Base-by-base conservation (phyloP, 2,888 invertebrate species). In the Bellardia bayeri region DNA sequence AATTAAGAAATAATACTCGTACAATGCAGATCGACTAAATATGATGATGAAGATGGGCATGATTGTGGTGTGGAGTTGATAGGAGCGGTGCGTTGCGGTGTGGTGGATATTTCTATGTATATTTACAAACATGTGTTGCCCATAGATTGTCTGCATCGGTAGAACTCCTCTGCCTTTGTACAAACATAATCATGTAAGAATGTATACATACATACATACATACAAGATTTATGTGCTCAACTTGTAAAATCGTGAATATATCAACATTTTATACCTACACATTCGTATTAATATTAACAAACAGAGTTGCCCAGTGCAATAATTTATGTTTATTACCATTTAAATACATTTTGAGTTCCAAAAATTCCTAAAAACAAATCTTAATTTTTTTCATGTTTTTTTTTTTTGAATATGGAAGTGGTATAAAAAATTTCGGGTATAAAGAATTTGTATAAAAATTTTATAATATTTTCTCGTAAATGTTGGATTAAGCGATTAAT, bases 61-160 rank as follows among this genome's bases (percentile, higher is more conserved):
- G 56, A 56, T 23, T 23, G 7, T 45, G 11, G 11, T 42, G 56
- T 23, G 56, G 5, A 23, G 6, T 56, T n/a, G n/a, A n/a, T n/a
- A n/a, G 58, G 42, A 7, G 37, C 1, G 23, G 23, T 23, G 23
- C 23, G 23, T 23, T 23, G 0, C 23, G 23, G 37, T 37, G 37
- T 37, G 37, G 4, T 58, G 40, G 13, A 14, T 51, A 9, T 51
- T 68, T 56, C 13, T 63, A 0, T 72, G 37, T 42, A 13, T 54
- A 13, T 72, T 72, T 81, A 58, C 14, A 58, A 82, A 66, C 82
- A 82, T 82, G 82, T 82, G 82, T 66, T 82, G 49, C 42, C 14
- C 56, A 74, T 66, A 82, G 82, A 82, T 45, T 45, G 7, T 58
- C 37, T 42, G 45, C 23, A 51, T 51, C 66, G 45, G 64, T 23